These are phyloP conservation scores for Agapornis canus DNA, from an alignment of 2,797 vertebrate species.

Conservation along the genomic window DNA sequence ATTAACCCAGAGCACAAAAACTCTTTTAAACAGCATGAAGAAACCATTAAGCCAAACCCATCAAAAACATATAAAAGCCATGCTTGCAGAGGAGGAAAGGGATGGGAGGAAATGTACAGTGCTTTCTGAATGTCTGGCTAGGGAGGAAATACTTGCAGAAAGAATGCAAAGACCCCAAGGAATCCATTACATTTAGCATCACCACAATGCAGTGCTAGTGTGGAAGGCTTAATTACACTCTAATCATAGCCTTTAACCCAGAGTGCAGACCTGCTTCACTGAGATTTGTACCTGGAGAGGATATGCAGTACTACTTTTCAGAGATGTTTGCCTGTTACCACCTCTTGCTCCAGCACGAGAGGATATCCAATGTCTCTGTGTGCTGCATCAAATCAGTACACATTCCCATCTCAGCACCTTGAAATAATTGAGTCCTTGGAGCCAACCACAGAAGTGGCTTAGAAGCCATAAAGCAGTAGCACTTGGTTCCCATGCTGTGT, in stretches of 20 bases:
- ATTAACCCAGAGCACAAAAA: not conserved
- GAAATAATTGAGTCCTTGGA: not conserved
- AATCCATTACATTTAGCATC: slow-evolving; percentile 1
- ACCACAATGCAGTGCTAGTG: not conserved
- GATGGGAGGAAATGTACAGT: not conserved
- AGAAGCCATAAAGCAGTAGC: not conserved
- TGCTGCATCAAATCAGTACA: not conserved
- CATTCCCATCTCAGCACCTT: not conserved
- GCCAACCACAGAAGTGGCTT: not conserved
- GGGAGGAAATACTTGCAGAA: not conserved
- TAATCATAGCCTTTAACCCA: not conserved
- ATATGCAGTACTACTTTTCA: not conserved
- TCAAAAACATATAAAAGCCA: not conserved
- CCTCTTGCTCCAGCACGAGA: not conserved
- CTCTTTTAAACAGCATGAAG: slow-evolving; percentile 5
- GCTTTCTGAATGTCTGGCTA: not conserved
- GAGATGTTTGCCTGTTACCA: not conserved
- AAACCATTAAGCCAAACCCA: not conserved
- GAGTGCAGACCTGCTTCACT: not conserved
- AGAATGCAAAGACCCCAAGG: not conserved
- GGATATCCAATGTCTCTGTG: not conserved
- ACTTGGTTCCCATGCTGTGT: not conserved
- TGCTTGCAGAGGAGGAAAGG: not conserved
- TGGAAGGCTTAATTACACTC: not conserved
- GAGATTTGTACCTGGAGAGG: not conserved